Evolutionary conservation across 2,888 invertebrate species (phyloP).

Genomic region (Agrilus biguttatus): DNA sequence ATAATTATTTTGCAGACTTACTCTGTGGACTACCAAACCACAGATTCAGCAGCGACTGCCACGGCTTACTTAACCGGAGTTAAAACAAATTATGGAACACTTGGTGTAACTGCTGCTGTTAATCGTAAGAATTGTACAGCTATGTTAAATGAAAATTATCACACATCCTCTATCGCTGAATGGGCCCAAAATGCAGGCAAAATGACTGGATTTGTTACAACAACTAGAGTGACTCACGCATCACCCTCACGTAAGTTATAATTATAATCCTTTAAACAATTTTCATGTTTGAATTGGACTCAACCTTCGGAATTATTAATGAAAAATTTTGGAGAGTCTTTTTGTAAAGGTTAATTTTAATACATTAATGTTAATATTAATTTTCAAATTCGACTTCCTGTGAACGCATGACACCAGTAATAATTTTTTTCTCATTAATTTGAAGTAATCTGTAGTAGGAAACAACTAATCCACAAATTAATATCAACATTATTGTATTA

Average conservation of each 20-base stretch:
- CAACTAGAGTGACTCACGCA: conserved; percentile 61
- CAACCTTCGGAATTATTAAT: too few species aligned
- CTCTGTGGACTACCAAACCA: conserved; percentile 53
- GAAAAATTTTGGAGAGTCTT: too few species aligned
- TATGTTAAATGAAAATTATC: conserved; percentile 35
- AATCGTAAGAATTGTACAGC: conserved; percentile 41
- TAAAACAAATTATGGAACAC: conserved; percentile 56
- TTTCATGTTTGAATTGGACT: too few species aligned
- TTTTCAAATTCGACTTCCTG: too few species aligned
- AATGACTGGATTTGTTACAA: conserved; percentile 52
- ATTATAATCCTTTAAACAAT: too few species aligned
- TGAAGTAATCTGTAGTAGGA: too few species aligned
- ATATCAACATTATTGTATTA: too few species aligned
- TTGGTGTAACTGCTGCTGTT: conserved; percentile 54
- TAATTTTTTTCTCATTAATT: too few species aligned
- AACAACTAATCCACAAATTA: too few species aligned
- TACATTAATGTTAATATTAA: too few species aligned
- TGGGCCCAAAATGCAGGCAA: conserved; percentile 54
- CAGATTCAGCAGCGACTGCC: conserved; percentile 66
- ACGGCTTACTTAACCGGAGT: conserved; percentile 64
- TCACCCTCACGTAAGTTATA: conserved; percentile 46
- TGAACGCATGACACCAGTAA: too few species aligned
- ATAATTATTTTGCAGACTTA: conserved; percentile 41
- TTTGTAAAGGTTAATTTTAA: too few species aligned
- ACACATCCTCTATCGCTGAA: conserved; percentile 49